Base-by-base conservation (phyloP, 2,113 vertebrate genomes). In the Tragulus kanchil region DNA sequence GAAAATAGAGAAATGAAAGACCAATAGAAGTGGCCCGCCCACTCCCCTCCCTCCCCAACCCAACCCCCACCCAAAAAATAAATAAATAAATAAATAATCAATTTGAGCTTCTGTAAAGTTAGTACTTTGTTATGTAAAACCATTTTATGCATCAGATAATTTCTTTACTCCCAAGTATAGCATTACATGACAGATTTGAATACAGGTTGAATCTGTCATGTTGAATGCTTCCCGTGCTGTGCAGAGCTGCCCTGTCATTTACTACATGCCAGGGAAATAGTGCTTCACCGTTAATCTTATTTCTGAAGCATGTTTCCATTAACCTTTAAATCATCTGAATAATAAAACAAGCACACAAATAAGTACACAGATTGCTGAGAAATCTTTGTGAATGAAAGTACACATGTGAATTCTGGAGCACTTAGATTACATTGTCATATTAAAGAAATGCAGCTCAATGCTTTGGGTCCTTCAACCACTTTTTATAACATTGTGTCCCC, bases 281-380 rank as follows among this genome's bases (percentile, higher is more conserved):
- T 95, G 84, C 86, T 98, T 97, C 94, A 94, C 81, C 50, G 91
- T 98, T 98, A 98, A 94, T 93, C 93, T 97, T 93, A 89, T 98
- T 98, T 98, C 94, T 95, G 90, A 98, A 98, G 92, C 89, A 90
- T 93, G 94, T 98, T 97, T 98, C 23, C 92, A 85, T 98, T 98
- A 96, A 96, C 69, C 82, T 98, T 98, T 98, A 67, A 84, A 92
- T 96, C 92, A 97, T 98, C 97, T 96, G 97, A 97, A 96, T 97
- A 97, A 96, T 77, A 96, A 98, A 95, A 95, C 94, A 98, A 98
- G 98, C 19, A 98, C 95, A 98, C 31, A 98, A 97, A 98, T 96
- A 98, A 59, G 98, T 95, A 93, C 97, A 97, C 69, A 97, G 42
- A 97, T 97, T 97, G 82, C 93, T 97, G 98, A 96, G 97, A 98